Percentiles rank a stretch among this genome's conserved stretches.
phyloP scores from a whole-genome alignment of 2,113 vertebrate species.

The Aphelocoma coerulescens region DNA sequence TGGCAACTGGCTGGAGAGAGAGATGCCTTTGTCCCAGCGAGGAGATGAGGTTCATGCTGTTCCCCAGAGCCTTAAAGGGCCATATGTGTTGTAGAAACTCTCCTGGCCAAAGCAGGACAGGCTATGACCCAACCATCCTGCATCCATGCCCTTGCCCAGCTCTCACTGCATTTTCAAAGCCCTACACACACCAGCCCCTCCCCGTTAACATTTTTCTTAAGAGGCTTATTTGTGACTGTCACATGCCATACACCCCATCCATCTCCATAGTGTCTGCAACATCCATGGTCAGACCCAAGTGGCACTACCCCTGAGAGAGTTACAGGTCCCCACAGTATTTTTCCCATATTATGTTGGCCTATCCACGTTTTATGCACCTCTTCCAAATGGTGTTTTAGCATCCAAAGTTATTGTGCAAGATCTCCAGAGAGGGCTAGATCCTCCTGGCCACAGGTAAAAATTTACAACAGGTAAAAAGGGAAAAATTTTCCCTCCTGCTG shows the following conservation, averaged over 20 bases:
- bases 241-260: too few relatives aligned
- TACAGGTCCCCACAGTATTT: neutral
- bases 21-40: neutral
- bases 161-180: neutral
- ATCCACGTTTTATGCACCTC: neutral
- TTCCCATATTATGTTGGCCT: fast-evolving
- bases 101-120: neutral
- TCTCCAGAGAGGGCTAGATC: neutral
- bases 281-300: neutral
- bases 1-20: neutral
- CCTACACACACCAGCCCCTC: too few relatives aligned
- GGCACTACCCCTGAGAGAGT: too few relatives aligned
- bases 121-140: neutral
- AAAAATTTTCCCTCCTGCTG: neutral
- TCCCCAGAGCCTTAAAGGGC: neutral
- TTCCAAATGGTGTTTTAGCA: neutral
- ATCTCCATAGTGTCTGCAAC: neutral
- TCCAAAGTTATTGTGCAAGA: neutral
- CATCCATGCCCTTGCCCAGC: neutral
- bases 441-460: neutral
- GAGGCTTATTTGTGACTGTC: neutral
- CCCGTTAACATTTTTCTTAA: neutral
- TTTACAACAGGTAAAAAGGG: neutral
- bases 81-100: neutral
- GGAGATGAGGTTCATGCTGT: neutral